Base-by-base conservation (phyloP, 2,113 vertebrate genomes). In the Notothenia rossii region DNA sequence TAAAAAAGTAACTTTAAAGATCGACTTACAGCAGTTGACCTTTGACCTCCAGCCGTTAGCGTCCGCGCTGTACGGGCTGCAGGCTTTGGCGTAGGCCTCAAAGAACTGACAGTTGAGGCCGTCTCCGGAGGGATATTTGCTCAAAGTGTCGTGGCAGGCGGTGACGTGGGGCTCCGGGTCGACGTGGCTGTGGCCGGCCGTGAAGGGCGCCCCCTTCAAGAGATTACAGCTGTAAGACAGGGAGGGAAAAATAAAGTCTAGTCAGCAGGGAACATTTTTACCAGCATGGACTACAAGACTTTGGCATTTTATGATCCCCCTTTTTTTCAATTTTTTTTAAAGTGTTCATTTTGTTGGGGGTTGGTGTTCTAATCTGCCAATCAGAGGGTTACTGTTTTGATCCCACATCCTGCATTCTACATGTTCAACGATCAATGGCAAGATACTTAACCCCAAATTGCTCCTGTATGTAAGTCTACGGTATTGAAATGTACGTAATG, bases 61-160 rank as follows among this genome's bases (percentile, higher is more conserved):
- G 46, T 14, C n/a, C 3, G 17, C 8, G 14, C 2, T 50, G 63
- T 50, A 29, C 22, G 50, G 22, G 63, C 22, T 66, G 63, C 46
- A 66, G 63, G 63, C 63, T 29, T 15, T 50, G 63, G 63, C 46
- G 13, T 66, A 66, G 46, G 63, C 63, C 63, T 65, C 45, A 20
- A 65, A 14, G 45, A 65, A 65, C 62, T 65, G 62, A 29, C 62
- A 65, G 2, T 29, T 18, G 20, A 66, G 63, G 2, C 22, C 46
- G 9, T 66, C 63, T 46, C 10, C n/a, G 0, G 7, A 14, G 11
- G 63, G 63, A 49, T 66, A 66, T 50, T 29, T 49, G 63, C 63
- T 18, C 63, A 66, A 66, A 66, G 63, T 33, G 46, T 18, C 18
- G 14, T 4, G 11, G 20, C 22, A 66, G 22, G 63, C 46, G 5